Base-by-base conservation (phyloP, 2,888 invertebrate genomes). In the Ennomos erosarius region DNA sequence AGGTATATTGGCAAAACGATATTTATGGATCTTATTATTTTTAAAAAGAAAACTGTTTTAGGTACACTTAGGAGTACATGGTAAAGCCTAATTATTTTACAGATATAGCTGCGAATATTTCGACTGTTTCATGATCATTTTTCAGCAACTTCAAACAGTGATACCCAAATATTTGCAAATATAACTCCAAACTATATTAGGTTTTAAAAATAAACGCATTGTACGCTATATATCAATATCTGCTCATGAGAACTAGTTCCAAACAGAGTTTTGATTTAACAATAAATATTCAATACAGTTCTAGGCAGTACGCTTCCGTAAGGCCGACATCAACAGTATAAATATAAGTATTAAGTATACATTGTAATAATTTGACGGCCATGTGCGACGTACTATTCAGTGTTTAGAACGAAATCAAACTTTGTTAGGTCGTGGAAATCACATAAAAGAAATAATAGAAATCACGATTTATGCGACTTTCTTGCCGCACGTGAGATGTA, bases 1-100 rank as follows among this genome's bases (percentile, higher is more conserved):
- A 76, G 74, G 73, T 77, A 76, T 74, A 85, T 86, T 85, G 85
- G 83, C 85, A 82, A 85, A 85, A 79, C 71, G 74, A 74, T 68
- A 57, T 37, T 26, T 45, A 12, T 36, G 66, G 54, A 55, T 10
- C 33, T 35, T 39, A 33, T 37, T 34, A 43, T 38, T 39, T 51
- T 36, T 26, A 6, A 2, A 36, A 26, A 8, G n/a, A 49, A 44
- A 45, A 38, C 8, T 26, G 11, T 42, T 12, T 45, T 39, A n/a
- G n/a, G n/a, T n/a, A 48, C 43, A 40, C 35, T 10, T 26, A 4
- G 12, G 9, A 33, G 26, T 11, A 5, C 34, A 49, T 52, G 44
- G 37, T 43, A 39, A 53, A 49, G 34, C 39, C 8, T 33, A 9
- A 38, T 11, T 9, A 37, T 34, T 42, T 36, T 35, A 51, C 13